Base-by-base conservation (phyloP, 2,888 invertebrate genomes). In the Plebejus anna region DNA sequence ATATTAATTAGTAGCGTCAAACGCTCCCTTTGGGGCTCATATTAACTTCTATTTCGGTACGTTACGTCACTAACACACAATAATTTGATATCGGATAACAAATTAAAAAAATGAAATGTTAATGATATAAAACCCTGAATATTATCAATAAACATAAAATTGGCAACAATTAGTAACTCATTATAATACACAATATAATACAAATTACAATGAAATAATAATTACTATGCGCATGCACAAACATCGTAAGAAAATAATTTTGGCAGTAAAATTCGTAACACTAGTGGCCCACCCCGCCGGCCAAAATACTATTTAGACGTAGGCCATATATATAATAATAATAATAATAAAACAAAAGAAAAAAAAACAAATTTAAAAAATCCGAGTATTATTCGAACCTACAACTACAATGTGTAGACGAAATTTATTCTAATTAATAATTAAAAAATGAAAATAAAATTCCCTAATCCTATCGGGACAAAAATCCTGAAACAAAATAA, bases 391-490 rank as follows among this genome's bases (percentile, higher is more conserved):
- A 89, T 90, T 89, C 90, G 90, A 91, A 88, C 91, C 90, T 88
- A 86, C 88, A 85, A 87, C 86, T 85, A 87, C 88, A 89, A 91
- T 85, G 87, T 89, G 89, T 86, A 89, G 90, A 91, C 91, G 89
- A 88, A 80, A 86, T 88, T 89, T 89, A 89, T 89, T 86, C 89
- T 92, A 92, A 85, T 87, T 91, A 88, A 90, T 91, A 90, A 90
- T 55, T 91, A 92, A 91, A 90, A 90, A 92, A 92, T 91, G 85
- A 92, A 92, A 92, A 92, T 92, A 92, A 94, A 93, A 92, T 92
- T 92, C 94, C 94, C 94, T 94, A 93, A 93, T 90, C 89, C 93
- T 94, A 94, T 90, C 89, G 93, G 94, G 94, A 94, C 93, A 93
- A 94, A 94, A 94, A 93, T 92, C 92, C 93, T 89, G 92, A 92